Evolutionary conservation across 2,888 invertebrate genomes (phyloP).

Genomic region (Morpho helenor): DNA sequence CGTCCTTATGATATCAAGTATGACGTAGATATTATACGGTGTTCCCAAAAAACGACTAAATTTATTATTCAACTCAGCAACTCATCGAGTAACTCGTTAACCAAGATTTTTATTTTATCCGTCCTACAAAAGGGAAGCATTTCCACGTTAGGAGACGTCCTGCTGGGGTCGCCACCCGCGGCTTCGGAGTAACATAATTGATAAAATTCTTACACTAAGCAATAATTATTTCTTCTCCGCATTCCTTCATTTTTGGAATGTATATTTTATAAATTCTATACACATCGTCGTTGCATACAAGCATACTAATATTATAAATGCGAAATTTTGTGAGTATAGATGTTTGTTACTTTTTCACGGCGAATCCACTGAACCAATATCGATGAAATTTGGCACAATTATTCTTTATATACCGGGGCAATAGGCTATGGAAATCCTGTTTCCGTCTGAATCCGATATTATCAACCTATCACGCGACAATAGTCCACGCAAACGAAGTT

Average conservation of each 20-base stretch:
- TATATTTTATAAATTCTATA: constrained; percentile 35
- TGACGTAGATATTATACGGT: too few relatives aligned
- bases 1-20: too few relatives aligned
- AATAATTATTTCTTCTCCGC: constrained; percentile 50
- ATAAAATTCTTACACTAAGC: constrained; percentile 62
- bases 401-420: too few relatives aligned
- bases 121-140: constrained; percentile 26
- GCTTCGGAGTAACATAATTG: constrained; percentile 53
- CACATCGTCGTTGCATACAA: background rate
- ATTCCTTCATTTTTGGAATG: constrained; percentile 54
- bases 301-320: too few relatives aligned
- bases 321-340: too few relatives aligned
- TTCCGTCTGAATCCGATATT: too few relatives aligned
- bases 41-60: constrained; percentile 4
- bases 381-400: too few relatives aligned
- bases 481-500: too few relatives aligned
- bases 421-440: too few relatives aligned
- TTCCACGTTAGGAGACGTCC: constrained; percentile 32
- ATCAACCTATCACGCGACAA: too few relatives aligned
- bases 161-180: constrained; percentile 47
- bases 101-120: constrained; percentile 18
- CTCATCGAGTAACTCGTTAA: constrained; percentile 20
- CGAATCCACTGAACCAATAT: too few relatives aligned
- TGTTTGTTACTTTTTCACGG: too few relatives aligned
- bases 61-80: constrained; percentile 10